Conservation (phyloP, 2,113 vertebrate species). For the Protobothrops mucrosquamatus region DNA sequence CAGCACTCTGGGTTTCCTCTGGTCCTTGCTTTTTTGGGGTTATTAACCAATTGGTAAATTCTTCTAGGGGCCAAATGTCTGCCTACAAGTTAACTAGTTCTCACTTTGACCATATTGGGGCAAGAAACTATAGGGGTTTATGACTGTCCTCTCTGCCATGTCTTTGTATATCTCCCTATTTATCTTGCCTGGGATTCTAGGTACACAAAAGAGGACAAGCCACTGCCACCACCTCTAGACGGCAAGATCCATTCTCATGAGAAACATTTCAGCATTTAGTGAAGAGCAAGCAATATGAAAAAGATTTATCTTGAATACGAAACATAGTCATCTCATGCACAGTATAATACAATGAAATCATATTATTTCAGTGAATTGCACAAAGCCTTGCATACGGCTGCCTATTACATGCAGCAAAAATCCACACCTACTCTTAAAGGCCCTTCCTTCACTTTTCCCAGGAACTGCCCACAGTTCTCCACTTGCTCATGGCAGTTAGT, state of each 20-base stretch:
- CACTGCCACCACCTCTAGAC: not conserved
- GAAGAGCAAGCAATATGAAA: not conserved
- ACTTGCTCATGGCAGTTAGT: not conserved
- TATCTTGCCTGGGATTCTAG: not conserved
- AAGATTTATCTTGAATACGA: not conserved
- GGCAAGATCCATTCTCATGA: not conserved
- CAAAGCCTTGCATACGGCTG: not conserved
- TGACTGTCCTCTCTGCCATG: not conserved
- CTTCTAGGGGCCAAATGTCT: not conserved
- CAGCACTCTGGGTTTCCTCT: not conserved
- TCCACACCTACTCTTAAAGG: not conserved
- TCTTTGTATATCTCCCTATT: not conserved
- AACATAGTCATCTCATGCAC: not conserved
- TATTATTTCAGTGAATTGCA: not conserved
- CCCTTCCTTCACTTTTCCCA: not conserved
- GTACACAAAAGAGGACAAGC: not conserved
- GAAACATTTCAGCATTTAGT: not conserved
- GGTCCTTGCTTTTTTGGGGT: not conserved
- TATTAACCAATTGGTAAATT: not conserved
- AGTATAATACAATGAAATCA: not conserved
- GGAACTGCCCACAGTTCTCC: not conserved
- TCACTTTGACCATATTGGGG: not conserved
- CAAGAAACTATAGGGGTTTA: not conserved
- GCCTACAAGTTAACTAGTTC: not conserved
- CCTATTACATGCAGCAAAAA: not conserved